A percentile compares a stretch with the other conserved stretches of the same genome.
phyloP scores from a whole-genome alignment of 2,888 invertebrate species.

The Baccha elongata region DNA sequence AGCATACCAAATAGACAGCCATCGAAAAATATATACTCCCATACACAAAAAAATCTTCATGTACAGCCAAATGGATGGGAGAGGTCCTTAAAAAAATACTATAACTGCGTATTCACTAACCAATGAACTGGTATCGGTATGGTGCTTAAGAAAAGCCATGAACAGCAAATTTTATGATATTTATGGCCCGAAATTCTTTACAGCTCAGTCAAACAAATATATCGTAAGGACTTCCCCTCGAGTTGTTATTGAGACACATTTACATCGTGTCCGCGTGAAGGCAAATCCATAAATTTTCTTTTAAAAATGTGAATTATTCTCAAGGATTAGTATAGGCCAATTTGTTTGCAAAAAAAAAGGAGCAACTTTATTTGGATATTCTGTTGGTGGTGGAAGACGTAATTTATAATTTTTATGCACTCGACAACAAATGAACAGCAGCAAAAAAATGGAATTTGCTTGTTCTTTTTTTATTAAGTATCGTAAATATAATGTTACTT shows the following conservation, averaged over 20 bases:
- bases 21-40: constrained; percentile 28
- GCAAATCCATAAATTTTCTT: constrained; percentile 47
- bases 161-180: constrained; percentile 52
- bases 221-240: constrained; percentile 40
- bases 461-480: too few species aligned
- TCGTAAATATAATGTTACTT: background rate
- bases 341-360: constrained; percentile 35
- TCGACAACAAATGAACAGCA: too few species aligned
- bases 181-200: constrained; percentile 44
- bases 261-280: constrained; percentile 13
- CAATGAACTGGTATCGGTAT: constrained; percentile 35
- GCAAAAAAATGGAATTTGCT: too few species aligned
- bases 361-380: constrained; percentile 22
- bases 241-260: constrained; percentile 52
- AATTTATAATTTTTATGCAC: constrained; percentile 13
- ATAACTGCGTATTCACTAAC: constrained; percentile 40
- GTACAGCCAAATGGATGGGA: constrained; percentile 6
- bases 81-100: constrained; percentile 39
- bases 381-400: background rate
- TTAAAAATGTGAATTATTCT: constrained; percentile 46
- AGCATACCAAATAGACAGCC: constrained; percentile 16
- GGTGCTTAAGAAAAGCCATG: constrained; percentile 36
- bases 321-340: constrained; percentile 25
- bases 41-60: constrained; percentile 19
- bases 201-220: background rate